Evolutionary conservation across 2,888 invertebrate genomes (phyloP), one percentile per base, ranked within the genome.

Genomic region (Parascotia fuliginaria): DNA sequence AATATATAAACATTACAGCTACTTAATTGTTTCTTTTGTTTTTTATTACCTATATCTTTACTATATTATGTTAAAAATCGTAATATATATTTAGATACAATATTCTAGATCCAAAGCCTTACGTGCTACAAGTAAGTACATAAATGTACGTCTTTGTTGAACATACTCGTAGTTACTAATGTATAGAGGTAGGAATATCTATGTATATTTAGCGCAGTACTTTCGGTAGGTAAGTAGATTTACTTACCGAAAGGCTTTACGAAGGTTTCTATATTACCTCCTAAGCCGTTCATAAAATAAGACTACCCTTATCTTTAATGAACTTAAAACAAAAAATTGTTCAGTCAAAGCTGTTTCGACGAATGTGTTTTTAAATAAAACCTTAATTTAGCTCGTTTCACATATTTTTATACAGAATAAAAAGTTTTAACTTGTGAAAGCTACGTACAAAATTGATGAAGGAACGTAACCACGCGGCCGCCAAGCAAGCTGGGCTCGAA

Each of bases 371-470:
- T 43, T 39, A 37, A 40, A 55, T 52, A 41, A 49, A 60, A 42
- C 53, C 42, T 16, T 40, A 51, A 59, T 39, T 50, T 41, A 61
- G 37, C 51, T 55, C 48, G 43, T 58, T 37, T 55, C 58, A 46
- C 36, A 48, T 57, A 70, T 65, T 64, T 68, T 46, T 70, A 59
- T 55, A 60, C 54, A 64, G 49, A 71, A 74, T 63, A 70, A 73
- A 72, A 79, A 81, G 77, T 81, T 81, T 79, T 77, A 81, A 84
- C 77, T 81, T 77, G 65, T 72, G 79, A 81, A 86, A 81, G 86
- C 83, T 72, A 70, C 79, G 81, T 92, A 88, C 91, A 92, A 92
- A 83, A 90, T 92, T 89, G 90, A 91, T 92, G 91, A 90, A 86
- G 74, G 76, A 83, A 75, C 75, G 84, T 80, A 85, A 87, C 89